A percentile compares a stretch with the other conserved stretches of the same genome.
phyloP scores from a whole-genome alignment of 2,113 vertebrate genomes.

The Chionis minor region DNA sequence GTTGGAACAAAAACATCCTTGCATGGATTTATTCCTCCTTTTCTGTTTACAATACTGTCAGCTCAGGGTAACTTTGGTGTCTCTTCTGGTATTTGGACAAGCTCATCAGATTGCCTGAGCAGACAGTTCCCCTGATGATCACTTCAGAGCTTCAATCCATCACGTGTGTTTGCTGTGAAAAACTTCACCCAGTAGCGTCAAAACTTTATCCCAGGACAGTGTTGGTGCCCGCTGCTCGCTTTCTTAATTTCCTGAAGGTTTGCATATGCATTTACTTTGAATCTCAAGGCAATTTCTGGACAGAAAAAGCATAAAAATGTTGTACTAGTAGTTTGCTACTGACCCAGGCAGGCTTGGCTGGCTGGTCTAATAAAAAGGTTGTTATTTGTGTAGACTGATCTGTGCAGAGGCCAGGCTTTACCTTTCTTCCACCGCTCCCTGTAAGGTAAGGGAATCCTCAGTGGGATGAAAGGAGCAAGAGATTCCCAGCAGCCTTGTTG shows the following conservation, averaged over 20 bases:
- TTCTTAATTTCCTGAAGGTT: not conserved
- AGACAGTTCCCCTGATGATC: not conserved
- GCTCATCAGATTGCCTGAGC: rapidly evolving
- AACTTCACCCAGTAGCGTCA: not conserved
- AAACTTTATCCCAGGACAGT: not conserved
- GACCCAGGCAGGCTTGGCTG: not conserved
- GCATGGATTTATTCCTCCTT: not conserved
- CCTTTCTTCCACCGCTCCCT: rapidly evolving
- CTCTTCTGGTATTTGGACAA: not conserved
- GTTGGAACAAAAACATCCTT: not conserved
- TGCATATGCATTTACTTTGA: not conserved
- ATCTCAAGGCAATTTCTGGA: not conserved
- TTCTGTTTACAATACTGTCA: not conserved
- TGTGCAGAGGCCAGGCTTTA: not conserved
- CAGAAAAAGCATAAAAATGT: not conserved
- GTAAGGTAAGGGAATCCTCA: not conserved
- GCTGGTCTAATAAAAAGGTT: not conserved
- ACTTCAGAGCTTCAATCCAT: not conserved
- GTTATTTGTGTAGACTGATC: not conserved
- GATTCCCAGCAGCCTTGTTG: not conserved
- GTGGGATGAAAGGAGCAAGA: not conserved
- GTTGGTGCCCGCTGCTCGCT: not conserved
- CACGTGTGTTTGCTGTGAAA: rapidly evolving
- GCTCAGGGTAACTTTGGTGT: not conserved
- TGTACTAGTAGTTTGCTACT: not conserved